Percentiles rank a stretch among this genome's conserved stretches.
These are phyloP conservation scores for Pterostichus niger DNA, from an alignment of 2,888 invertebrate species.

Conservation along the genomic window DNA sequence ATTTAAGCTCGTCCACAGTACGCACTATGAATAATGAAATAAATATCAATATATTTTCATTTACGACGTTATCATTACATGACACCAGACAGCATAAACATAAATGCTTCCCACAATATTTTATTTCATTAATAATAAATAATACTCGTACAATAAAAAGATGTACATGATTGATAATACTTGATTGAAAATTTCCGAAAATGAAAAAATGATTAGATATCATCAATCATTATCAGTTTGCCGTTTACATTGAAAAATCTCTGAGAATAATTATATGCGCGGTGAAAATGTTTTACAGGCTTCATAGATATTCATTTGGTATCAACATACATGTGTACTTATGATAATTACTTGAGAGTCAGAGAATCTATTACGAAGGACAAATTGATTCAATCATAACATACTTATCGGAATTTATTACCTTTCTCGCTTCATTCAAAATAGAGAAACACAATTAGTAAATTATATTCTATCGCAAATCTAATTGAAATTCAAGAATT, in stretches of 20 bases:
- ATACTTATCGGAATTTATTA: constrained; percentile 6
- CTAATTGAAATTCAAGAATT: too few species aligned
- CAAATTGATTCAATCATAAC: constrained; percentile 23
- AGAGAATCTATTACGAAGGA: constrained; percentile 12
- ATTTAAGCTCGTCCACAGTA: too few species aligned
- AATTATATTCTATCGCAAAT: too few species aligned
- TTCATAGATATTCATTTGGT: constrained; percentile 15
- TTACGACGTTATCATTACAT: too few species aligned
- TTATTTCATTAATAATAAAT: not conserved
- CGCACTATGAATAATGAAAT: too few species aligned
- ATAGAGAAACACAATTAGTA: not conserved
- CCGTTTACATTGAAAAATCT: not conserved
- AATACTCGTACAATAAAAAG: not conserved
- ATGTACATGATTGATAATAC: constrained; percentile 8
- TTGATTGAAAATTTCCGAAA: constrained; percentile 13
- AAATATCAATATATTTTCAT: too few species aligned
- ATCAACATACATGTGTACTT: not conserved
- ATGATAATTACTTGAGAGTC: not conserved
- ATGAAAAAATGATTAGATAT: constrained; percentile 19
- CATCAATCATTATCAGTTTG: constrained; percentile 30
- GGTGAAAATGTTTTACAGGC: not conserved
- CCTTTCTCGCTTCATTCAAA: not conserved
- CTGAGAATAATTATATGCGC: constrained; percentile 3
- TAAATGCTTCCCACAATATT: too few species aligned
- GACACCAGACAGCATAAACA: too few species aligned